Evolutionary conservation across 2,888 invertebrate species (phyloP), one percentile per base, ranked within the genome.

Genomic region (Phasia obesa): DNA sequence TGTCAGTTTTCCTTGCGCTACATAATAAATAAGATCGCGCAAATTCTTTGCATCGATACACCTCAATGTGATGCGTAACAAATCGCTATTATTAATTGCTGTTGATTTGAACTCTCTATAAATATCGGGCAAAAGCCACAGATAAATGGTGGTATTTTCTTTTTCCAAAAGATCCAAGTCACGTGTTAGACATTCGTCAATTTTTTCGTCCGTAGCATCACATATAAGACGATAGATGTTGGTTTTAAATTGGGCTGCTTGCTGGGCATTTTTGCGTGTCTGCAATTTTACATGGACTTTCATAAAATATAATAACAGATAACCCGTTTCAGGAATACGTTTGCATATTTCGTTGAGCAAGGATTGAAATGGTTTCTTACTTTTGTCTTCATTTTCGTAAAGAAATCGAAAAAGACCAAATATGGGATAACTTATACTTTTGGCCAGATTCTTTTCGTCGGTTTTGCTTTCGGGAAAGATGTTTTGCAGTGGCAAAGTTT

Each of bases 51-150:
- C 95, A 91, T 99, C 99, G 85, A 99, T 93, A 81, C 97, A 95
- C 11, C 98, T 96, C 67, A 99, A 96, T 86, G 99, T 96, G 87
- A 97, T 94, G 90, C 97, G 96, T 86, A 99, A 92, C 84, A 99
- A 93, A 88, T 97, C 96, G 81, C 96, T 94, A 91, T 98, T 97
- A 86, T 98, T 98, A 85, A 97, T 94, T 53, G 96, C 95, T 88
- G 95, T 95, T 86, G 95, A 95, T 88, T 97, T 96, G 91, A 97
- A 98, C 91, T 96, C 97, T 89, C 95, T 94, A 92, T 97, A 99
- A 82, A 98, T 93, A 90, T 98, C 98, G 64, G 98, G 98, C 90
- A 99, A 94, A 87, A 99, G 93, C 94, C 96, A 98, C 88, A 97
- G 95, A 91, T 98, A 94, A 90, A 98, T 93, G 88, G 95, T 94